Evolutionary conservation across 2,113 vertebrate species (phyloP).

Genomic region (Laticauda colubrina): DNA sequence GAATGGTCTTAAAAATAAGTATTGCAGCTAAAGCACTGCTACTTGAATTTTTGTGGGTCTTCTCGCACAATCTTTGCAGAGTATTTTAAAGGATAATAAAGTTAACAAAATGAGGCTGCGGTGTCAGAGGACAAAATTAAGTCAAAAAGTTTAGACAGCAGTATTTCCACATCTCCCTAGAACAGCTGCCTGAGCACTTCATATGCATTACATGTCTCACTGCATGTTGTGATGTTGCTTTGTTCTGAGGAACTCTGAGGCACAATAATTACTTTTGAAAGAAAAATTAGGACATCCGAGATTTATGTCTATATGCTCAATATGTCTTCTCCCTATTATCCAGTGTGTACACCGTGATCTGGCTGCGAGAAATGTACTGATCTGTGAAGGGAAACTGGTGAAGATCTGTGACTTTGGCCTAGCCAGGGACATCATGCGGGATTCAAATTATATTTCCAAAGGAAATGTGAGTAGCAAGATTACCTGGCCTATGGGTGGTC

Average conservation of each 20-base stretch:
- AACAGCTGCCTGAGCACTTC: not conserved
- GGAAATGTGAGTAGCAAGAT: constrained; percentile 84
- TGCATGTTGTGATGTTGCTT: not conserved
- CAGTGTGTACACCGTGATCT: constrained; percentile 98
- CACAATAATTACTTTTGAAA: not conserved
- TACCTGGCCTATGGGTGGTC: accelerated
- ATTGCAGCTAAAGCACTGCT: not conserved
- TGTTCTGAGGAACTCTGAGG: not conserved
- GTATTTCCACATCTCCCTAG: not conserved
- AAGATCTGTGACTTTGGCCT: constrained; percentile 99
- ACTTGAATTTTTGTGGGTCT: not conserved
- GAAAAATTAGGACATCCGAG: not conserved
- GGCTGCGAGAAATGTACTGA: constrained; percentile 93
- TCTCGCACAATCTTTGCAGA: not conserved
- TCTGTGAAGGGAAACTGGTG: constrained; percentile 96
- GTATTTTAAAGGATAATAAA: not conserved
- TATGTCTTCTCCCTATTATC: not conserved
- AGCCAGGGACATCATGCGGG: constrained; percentile 96
- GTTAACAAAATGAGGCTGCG: not conserved
- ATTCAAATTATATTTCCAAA: constrained; percentile 98
- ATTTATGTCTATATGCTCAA: not conserved
- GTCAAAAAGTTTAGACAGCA: not conserved
- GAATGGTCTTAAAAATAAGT: not conserved
- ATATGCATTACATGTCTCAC: not conserved
- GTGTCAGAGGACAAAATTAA: not conserved